Conservation (phyloP, 2,888 invertebrate species). For the Mamestra brassicae region DNA sequence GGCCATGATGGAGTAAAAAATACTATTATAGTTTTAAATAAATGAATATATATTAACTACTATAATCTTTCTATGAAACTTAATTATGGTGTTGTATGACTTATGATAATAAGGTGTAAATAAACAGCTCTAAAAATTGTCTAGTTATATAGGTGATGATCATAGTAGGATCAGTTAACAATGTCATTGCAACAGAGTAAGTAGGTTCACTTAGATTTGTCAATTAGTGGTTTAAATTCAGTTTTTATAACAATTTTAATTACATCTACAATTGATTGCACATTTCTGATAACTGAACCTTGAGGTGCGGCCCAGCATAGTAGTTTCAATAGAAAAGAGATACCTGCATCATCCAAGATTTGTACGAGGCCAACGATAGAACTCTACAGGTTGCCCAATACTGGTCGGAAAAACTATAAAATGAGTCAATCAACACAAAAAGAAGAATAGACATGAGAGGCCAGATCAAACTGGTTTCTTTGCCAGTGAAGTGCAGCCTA, state of each 20-base stretch:
- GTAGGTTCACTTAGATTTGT: neutral
- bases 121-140: conserved; percentile 4
- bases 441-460: neutral
- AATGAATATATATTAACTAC: too few species aligned
- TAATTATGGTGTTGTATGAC: conserved; percentile 10
- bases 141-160: conserved; percentile 7
- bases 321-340: neutral
- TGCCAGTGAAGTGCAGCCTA: neutral
- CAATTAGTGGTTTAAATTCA: conserved; percentile 10
- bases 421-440: too few species aligned
- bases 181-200: neutral
- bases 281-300: neutral
- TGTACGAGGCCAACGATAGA: too few species aligned
- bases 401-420: too few species aligned
- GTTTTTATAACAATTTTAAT: neutral
- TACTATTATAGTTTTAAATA: too few species aligned
- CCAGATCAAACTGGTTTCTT: neutral
- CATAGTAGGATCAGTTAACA: conserved; percentile 1
- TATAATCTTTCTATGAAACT: neutral
- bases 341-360: too few species aligned
- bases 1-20: too few species aligned
- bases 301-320: neutral
- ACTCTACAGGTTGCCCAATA: too few species aligned
- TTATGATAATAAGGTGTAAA: conserved; percentile 9
- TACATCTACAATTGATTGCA: neutral